Conservation (phyloP, 2,888 invertebrate genomes). For the Drosophila antonietae region DNA sequence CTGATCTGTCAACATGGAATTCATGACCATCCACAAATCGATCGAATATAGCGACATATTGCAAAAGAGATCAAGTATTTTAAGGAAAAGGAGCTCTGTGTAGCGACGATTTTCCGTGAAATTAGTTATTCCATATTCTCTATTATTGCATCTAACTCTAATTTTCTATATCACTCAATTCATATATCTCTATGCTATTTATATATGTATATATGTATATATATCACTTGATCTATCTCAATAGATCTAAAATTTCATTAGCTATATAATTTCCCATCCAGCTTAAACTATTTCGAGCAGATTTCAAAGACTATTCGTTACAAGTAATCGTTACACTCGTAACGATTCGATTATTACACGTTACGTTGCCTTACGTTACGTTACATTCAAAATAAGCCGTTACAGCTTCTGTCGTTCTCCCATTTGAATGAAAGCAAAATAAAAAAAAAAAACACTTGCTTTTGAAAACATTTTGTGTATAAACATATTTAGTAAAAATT, state of each 20-base stretch:
- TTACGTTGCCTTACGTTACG: background rate
- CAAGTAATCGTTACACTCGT: background rate
- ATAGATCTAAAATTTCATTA: background rate
- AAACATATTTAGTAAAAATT: slow-evolving; percentile 19
- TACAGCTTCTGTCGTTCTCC: background rate
- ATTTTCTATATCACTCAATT: background rate
- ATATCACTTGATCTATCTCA: background rate
- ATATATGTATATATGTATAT: background rate
- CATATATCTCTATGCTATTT: background rate
- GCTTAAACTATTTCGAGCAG: background rate
- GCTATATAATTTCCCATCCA: background rate
- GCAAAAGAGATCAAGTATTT: no score
- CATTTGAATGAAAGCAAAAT: slow-evolving; percentile 11
- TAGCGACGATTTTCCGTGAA: no score
- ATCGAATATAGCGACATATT: no score
- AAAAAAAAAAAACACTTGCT: background rate
- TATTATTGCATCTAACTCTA: no score
- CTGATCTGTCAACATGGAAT: no score
- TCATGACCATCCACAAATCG: no score
- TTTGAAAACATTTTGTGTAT: slow-evolving; percentile 15
- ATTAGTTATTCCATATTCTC: no score
- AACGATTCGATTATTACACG: background rate
- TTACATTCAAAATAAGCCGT: background rate
- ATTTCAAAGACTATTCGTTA: background rate
- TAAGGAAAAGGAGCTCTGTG: no score